Evolutionary conservation across 2,888 invertebrate species (phyloP).

Genomic region (Carterocephalus palaemon): DNA sequence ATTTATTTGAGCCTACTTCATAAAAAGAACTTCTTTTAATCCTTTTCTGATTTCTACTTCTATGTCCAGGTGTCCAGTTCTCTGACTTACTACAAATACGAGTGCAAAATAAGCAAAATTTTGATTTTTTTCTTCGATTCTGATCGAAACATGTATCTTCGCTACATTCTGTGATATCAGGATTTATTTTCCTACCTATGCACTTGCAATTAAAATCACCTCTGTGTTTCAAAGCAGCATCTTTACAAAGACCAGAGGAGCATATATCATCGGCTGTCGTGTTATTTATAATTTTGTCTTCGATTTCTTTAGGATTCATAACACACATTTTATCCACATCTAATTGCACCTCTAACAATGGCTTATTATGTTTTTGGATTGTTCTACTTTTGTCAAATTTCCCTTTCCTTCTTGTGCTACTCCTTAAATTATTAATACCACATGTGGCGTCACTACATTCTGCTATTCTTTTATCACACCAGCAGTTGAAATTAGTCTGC

Average conservation of each 20-base stretch:
- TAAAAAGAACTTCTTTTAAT: conserved; percentile 11
- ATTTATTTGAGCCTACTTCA: conserved; percentile 8
- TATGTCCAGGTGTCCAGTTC: conserved; percentile 10
- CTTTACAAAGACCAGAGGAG: conserved; percentile 30
- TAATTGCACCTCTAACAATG: conserved; percentile 38
- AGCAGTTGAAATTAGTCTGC: conserved; percentile 36
- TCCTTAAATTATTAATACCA: conserved; percentile 12
- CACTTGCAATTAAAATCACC: conserved; percentile 30
- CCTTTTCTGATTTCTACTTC: conserved; percentile 1
- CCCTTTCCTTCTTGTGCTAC: conserved; percentile 7
- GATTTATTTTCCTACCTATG: conserved; percentile 29
- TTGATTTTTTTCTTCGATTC: conserved; percentile 16
- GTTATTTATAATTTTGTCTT: conserved; percentile 30
- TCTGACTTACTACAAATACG: conserved; percentile 29
- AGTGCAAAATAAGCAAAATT: conserved; percentile 26
- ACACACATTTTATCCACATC: conserved; percentile 43
- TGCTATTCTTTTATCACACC: conserved; percentile 31
- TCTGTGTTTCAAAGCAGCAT: conserved; percentile 19
- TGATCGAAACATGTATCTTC: conserved; percentile 25
- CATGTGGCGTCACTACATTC: conserved; percentile 42
- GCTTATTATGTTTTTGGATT: conserved; percentile 23
- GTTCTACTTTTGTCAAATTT: conserved; percentile 24
- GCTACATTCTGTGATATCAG: conserved; percentile 27
- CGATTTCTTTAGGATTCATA: conserved; percentile 43
- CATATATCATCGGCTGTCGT: conserved; percentile 26